These are phyloP conservation scores for Sylvilagus floridanus DNA, from an alignment of 2,797 vertebrate species.

Conservation along the genomic window DNA sequence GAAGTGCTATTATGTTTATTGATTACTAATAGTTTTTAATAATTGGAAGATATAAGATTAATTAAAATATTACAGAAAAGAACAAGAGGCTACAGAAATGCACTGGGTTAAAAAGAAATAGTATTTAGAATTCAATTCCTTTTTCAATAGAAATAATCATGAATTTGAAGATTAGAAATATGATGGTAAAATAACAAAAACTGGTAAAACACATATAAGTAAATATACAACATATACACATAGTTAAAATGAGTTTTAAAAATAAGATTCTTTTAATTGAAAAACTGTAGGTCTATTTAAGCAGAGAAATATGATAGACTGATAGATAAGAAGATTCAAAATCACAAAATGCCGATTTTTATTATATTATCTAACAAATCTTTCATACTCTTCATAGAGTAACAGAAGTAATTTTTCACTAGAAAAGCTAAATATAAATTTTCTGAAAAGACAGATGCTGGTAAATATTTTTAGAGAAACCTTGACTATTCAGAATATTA, in stretches of 20 bases:
- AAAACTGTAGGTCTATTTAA: background rate
- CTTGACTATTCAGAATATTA: background rate
- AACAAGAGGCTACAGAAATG: background rate
- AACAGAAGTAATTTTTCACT: background rate
- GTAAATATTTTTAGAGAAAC: background rate
- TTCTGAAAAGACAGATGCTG: background rate
- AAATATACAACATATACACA: background rate
- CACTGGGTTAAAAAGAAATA: no score
- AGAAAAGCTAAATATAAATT: background rate
- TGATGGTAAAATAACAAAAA: background rate
- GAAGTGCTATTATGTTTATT: background rate
- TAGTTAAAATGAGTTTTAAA: background rate
- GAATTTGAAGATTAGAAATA: background rate
- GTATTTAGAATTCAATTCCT: no score
- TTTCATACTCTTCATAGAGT: background rate
- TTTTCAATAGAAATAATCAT: background rate
- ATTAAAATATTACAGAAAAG: background rate
- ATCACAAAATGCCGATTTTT: background rate
- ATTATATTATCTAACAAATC: background rate
- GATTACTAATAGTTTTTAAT: background rate
- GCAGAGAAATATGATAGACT: background rate
- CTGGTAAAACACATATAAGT: background rate
- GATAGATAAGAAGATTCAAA: background rate
- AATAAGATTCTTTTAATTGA: background rate
- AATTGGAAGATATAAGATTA: conserved; percentile 17